phyloP scores from a whole-genome alignment of 2,797 vertebrate species.

The Rhyacichthys aspro region DNA sequence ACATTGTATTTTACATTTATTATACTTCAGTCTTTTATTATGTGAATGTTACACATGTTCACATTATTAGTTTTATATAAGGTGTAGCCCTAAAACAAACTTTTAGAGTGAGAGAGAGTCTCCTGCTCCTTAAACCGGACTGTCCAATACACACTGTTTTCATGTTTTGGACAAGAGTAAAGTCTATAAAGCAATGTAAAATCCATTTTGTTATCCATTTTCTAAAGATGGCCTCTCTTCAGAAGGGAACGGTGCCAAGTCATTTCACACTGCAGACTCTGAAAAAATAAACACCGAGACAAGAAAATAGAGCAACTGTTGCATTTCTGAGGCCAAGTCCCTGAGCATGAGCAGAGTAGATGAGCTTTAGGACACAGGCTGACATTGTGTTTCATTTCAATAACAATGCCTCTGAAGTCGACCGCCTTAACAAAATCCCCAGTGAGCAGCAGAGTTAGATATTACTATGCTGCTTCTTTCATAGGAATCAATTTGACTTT shows the following conservation, averaged over 20 bases:
- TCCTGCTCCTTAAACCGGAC: background rate
- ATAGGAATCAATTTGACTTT: no score
- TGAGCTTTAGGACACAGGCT: conserved; percentile 56
- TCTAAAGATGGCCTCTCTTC: conserved; percentile 16
- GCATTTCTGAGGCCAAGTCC: conserved; percentile 53
- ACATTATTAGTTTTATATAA: no score
- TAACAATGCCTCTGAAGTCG: conserved; percentile 44
- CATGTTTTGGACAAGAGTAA: conserved; percentile 20
- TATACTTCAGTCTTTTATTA: no score
- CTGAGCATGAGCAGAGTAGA: conserved; percentile 39
- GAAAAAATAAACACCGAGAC: conserved; percentile 36
- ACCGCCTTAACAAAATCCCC: conserved; percentile 28
- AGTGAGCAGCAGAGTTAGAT: conserved; percentile 11
- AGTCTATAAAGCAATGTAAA: conserved; percentile 39
- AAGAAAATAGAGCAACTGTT: conserved; percentile 54
- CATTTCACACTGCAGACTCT: conserved; percentile 35
- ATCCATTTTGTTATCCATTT: conserved; percentile 41
- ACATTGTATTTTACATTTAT: no score
- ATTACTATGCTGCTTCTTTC: background rate
- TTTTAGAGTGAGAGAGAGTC: background rate
- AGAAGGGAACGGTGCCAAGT: conserved; percentile 38
- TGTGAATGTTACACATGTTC: no score
- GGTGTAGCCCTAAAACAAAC: no score
- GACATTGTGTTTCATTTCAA: conserved; percentile 62
- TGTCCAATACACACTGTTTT: conserved; percentile 19